phyloP scores from a whole-genome alignment of 2,888 invertebrate species.

The Clostera curtula region DNA sequence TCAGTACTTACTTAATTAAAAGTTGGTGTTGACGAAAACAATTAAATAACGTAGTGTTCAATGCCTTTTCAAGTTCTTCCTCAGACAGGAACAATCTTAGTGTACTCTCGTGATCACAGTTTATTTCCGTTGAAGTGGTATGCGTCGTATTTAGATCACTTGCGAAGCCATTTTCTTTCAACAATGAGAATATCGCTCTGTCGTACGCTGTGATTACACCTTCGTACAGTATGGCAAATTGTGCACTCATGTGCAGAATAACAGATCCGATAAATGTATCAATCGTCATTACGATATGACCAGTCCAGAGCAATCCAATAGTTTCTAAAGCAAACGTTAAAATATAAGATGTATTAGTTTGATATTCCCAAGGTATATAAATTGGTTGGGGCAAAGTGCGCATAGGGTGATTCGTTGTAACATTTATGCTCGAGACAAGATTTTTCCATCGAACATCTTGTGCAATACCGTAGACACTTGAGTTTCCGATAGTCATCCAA shows the following conservation, averaged over 20 bases:
- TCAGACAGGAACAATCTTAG: conserved; percentile 34
- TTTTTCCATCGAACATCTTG: conserved; percentile 56
- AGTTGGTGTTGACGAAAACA: conserved; percentile 62
- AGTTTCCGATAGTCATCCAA: conserved; percentile 60
- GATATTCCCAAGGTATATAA: conserved; percentile 65
- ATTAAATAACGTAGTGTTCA: conserved; percentile 39
- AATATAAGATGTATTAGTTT: conserved; percentile 45
- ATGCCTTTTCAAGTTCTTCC: conserved; percentile 42
- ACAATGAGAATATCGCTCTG: conserved; percentile 41
- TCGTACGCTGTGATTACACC: conserved; percentile 53
- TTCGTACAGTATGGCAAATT: conserved; percentile 53
- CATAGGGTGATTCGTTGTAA: conserved; percentile 31
- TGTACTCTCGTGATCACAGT: conserved; percentile 33
- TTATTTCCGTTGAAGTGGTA: too few species aligned
- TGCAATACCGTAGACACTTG: conserved; percentile 51
- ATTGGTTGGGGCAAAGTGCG: conserved; percentile 61
- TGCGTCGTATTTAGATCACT: too few species aligned
- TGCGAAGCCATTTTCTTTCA: conserved; percentile 16
- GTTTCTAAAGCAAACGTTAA: conserved; percentile 56
- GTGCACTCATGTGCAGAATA: conserved; percentile 61
- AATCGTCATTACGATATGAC: conserved; percentile 63
- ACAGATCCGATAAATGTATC: conserved; percentile 64
- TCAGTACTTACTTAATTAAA: conserved; percentile 45
- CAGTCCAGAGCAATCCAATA: conserved; percentile 60
- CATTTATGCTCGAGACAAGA: conserved; percentile 38